phyloP scores from a whole-genome alignment of 2,797 vertebrate genomes.

The Macropodus opercularis region DNA sequence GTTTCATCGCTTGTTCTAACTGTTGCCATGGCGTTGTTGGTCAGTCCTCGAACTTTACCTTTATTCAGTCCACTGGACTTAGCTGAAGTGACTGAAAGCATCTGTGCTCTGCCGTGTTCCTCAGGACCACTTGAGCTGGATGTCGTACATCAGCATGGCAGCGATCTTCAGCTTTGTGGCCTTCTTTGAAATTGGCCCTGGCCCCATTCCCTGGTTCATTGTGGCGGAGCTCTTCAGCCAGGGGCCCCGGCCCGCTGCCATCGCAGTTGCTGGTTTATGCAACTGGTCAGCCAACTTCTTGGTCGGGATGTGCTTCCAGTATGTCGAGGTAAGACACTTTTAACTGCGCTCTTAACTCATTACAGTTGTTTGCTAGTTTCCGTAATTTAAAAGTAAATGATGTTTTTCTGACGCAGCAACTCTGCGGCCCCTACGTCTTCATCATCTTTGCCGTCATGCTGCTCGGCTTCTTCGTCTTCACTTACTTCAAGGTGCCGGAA shows the following conservation, averaged over 20 bases:
- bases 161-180: conserved; percentile 95
- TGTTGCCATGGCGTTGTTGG: conserved; percentile 88
- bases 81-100: neutral
- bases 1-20: conserved; percentile 91
- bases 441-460: conserved; percentile 94
- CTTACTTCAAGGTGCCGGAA: conserved; percentile 97
- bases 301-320: conserved; percentile 94
- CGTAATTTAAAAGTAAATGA: neutral
- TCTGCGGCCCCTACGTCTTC: conserved; percentile 95
- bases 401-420: conserved; percentile 79
- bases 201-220: conserved; percentile 97
- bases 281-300: conserved; percentile 98
- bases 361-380: neutral
- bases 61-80: neutral
- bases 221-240: conserved; percentile 97
- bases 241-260: conserved; percentile 91
- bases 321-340: conserved; percentile 85
- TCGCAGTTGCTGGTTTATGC: conserved; percentile 91
- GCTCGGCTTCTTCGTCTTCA: conserved; percentile 93
- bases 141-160: conserved; percentile 93
- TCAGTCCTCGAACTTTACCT: conserved; percentile 63
- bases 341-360: neutral
- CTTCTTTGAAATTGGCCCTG: conserved; percentile 96
- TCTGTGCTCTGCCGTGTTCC: neutral
- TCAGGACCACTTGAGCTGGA: conserved; percentile 87